Percentiles rank a stretch among this genome's conserved stretches.
Evolutionary conservation across 2,888 invertebrate species (phyloP).

Genomic region (Eupithecia pulchellata): DNA sequence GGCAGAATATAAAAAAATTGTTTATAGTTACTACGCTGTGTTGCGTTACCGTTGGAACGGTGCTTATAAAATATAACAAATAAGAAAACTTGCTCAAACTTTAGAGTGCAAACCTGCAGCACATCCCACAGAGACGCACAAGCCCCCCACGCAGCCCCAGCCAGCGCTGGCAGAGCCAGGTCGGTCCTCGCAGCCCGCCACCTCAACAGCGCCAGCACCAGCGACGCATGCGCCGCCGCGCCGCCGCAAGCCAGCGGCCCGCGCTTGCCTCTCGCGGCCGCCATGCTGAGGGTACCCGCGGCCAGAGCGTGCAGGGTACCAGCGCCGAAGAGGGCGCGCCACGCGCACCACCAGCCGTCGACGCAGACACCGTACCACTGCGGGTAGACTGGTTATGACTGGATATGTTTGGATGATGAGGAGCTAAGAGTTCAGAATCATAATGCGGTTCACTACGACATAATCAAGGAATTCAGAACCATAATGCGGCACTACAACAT

Average conservation of each 20-base stretch:
- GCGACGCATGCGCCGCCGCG: slow-evolving; percentile 91
- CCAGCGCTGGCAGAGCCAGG: slow-evolving; percentile 92
- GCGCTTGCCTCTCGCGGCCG: slow-evolving; percentile 89
- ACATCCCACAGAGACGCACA: slow-evolving; percentile 95
- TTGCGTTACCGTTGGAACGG: no score
- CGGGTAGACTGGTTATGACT: no score
- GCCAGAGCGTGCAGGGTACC: slow-evolving; percentile 91
- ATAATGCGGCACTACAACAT: no score
- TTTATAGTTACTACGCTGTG: no score
- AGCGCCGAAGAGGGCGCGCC: slow-evolving; percentile 90
- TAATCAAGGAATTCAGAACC: no score
- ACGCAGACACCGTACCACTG: slow-evolving; percentile 94
- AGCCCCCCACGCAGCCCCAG: slow-evolving; percentile 94
- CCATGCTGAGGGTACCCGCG: slow-evolving; percentile 92
- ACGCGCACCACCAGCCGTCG: slow-evolving; percentile 90
- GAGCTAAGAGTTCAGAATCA: no score
- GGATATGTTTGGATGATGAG: no score
- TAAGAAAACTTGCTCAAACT: background rate
- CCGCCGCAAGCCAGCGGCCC: slow-evolving; percentile 92
- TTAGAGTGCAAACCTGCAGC: slow-evolving; percentile 70
- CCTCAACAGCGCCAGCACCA: slow-evolving; percentile 89
- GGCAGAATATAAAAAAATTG: no score
- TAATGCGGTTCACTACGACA: no score
- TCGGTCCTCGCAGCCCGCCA: slow-evolving; percentile 94
- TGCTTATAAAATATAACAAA: no score